Percentiles rank a stretch among this genome's conserved stretches.
Conservation (phyloP, 2,113 vertebrate species). For the Catharus minimus region DNA sequence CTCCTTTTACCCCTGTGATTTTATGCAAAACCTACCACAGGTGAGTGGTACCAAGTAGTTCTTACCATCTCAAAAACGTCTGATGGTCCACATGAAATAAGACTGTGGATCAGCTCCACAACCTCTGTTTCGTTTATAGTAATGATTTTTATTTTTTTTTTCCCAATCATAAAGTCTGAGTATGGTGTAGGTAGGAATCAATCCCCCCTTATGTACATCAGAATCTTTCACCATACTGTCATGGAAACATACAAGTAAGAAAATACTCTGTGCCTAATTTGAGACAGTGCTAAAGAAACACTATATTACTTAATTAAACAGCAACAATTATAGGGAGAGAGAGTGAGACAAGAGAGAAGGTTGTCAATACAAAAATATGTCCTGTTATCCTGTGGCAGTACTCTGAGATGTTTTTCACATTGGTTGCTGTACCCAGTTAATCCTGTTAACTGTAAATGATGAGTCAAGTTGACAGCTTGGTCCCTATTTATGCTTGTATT, state of each 20-base stretch:
- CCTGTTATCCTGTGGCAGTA: not conserved
- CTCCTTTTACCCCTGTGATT: not conserved
- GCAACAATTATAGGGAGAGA: not conserved
- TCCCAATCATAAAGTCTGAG: not conserved
- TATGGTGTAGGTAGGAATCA: not conserved
- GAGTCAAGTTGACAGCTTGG: conserved; percentile 55
- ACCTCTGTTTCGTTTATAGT: not conserved
- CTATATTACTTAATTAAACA: not conserved
- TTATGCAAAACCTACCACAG: not conserved
- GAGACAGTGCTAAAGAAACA: not conserved
- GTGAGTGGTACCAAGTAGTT: not conserved
- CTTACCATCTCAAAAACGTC: not conserved
- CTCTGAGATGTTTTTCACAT: not conserved
- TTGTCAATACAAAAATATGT: not conserved
- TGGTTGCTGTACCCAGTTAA: conserved; percentile 1
- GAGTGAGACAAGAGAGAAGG: not conserved
- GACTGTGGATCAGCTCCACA: not conserved
- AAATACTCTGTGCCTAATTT: not conserved
- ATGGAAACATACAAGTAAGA: not conserved
- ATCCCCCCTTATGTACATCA: not conserved
- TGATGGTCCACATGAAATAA: not conserved
- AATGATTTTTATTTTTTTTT: not conserved
- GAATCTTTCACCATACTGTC: not conserved
- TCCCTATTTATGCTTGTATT: conserved; percentile 57
- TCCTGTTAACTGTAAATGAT: conserved; percentile 38